phyloP scores from a whole-genome alignment of 2,797 vertebrate genomes.

The Poecilia gillii region DNA sequence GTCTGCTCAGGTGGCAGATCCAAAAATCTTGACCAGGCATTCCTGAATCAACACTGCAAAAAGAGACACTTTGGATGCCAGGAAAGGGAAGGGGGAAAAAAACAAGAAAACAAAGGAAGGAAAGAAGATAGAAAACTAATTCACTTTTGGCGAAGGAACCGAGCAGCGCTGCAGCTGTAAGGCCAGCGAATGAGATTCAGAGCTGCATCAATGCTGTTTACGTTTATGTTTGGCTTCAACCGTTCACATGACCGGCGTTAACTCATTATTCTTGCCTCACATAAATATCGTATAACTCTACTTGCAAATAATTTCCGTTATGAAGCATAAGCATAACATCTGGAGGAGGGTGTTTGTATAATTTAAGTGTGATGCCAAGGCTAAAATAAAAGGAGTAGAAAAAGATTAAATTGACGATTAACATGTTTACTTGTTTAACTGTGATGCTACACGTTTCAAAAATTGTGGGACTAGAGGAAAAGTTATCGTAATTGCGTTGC shows the following conservation, averaged over 20 bases:
- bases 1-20: slow-evolving; percentile 38
- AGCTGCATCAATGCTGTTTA: background rate
- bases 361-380: background rate
- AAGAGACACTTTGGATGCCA: slow-evolving; percentile 25
- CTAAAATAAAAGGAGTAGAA: background rate
- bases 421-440: background rate
- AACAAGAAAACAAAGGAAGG: slow-evolving; percentile 4
- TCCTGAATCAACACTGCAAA: slow-evolving; percentile 9
- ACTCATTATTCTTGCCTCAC: background rate
- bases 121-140: slow-evolving; percentile 21
- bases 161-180: slow-evolving; percentile 34
- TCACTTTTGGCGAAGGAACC: slow-evolving; percentile 29
- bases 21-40: slow-evolving; percentile 40
- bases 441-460: background rate
- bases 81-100: background rate
- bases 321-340: background rate
- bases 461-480: background rate
- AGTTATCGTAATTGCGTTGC: background rate
- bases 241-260: background rate
- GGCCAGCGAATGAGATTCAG: slow-evolving; percentile 8
- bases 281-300: background rate
- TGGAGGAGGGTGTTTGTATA: background rate
- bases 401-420: background rate
- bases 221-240: slow-evolving; percentile 6
- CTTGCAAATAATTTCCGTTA: background rate